Percentiles rank a stretch among this genome's conserved stretches.
Evolutionary conservation across 1,140 invertebrate genomes (phyloP).

Genomic region (Ips nitidus): DNA sequence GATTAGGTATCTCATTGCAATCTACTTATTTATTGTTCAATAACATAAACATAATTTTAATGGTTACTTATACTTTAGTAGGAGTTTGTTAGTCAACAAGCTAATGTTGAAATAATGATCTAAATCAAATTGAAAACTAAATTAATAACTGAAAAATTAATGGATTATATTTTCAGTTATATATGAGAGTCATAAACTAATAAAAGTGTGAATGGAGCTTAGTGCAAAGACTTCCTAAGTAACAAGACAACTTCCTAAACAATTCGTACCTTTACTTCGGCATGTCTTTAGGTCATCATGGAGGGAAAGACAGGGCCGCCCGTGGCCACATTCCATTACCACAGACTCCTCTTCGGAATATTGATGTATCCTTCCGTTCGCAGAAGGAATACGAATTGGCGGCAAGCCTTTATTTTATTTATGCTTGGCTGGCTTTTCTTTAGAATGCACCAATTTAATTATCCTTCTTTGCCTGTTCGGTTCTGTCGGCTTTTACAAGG

Average conservation of each 20-base stretch:
- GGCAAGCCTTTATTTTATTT: constrained; percentile 27
- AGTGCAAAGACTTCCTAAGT: no score
- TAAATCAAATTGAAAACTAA: no score
- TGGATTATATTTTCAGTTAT: no score
- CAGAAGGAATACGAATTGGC: constrained; percentile 21
- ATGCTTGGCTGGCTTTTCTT: constrained; percentile 29
- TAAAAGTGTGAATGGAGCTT: no score
- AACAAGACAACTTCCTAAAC: background rate
- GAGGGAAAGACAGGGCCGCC: constrained; percentile 22
- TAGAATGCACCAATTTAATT: constrained; percentile 30
- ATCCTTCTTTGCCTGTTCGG: constrained; percentile 15
- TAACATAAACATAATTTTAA: no score
- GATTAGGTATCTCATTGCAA: no score
- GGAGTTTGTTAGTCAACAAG: no score
- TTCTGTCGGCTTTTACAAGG: constrained; percentile 5
- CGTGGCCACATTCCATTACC: constrained; percentile 34
- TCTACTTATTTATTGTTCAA: no score
- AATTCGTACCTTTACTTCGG: constrained; percentile 20
- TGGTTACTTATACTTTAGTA: no score
- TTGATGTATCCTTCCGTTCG: constrained; percentile 30
- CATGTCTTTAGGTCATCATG: constrained; percentile 33
- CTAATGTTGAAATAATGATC: no score
- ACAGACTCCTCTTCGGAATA: constrained; percentile 22
- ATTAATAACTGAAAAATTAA: no score
- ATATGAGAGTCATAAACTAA: no score